Evolutionary conservation across 2,888 invertebrate genomes (phyloP).

Genomic region (Chrysomela aeneicollis): DNA sequence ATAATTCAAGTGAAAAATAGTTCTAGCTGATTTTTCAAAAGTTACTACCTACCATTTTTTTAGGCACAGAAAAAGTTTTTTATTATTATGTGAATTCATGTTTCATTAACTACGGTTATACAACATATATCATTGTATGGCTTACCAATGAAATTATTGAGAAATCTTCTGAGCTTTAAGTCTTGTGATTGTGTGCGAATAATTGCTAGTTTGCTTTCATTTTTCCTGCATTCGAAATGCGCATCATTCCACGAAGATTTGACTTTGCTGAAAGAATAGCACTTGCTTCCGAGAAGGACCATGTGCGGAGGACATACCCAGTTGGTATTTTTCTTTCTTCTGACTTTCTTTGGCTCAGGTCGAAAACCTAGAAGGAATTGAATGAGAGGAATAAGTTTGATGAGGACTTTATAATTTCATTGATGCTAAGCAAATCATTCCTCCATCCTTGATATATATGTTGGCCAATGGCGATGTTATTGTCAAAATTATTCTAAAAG

Average conservation of each 20-base stretch:
- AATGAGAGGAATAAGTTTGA: too few relatives aligned
- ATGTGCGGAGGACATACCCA: constrained; percentile 51
- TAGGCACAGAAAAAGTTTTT: too few relatives aligned
- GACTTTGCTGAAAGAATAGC: constrained; percentile 52
- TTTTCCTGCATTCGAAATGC: constrained; percentile 50
- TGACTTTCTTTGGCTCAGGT: constrained; percentile 18
- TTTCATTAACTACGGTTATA: too few relatives aligned
- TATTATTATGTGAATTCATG: too few relatives aligned
- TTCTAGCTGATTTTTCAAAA: too few relatives aligned
- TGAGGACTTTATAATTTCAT: too few relatives aligned
- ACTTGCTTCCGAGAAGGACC: constrained; percentile 50
- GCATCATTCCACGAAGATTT: constrained; percentile 51
- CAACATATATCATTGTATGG: background rate
- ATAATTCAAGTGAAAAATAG: too few relatives aligned
- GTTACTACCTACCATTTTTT: too few relatives aligned
- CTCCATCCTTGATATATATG: too few relatives aligned
- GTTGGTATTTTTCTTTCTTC: constrained; percentile 28
- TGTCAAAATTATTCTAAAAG: too few relatives aligned
- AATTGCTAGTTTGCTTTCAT: constrained; percentile 49
- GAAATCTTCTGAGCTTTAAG: constrained; percentile 48
- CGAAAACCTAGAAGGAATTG: background rate
- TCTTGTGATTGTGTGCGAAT: constrained; percentile 48
- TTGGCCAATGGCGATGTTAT: too few relatives aligned
- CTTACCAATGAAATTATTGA: constrained; percentile 51
- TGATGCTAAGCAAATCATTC: too few relatives aligned